These are phyloP conservation scores for Scaptomyza reducta DNA, from an alignment of 2,888 invertebrate species.

Conservation along the genomic window DNA sequence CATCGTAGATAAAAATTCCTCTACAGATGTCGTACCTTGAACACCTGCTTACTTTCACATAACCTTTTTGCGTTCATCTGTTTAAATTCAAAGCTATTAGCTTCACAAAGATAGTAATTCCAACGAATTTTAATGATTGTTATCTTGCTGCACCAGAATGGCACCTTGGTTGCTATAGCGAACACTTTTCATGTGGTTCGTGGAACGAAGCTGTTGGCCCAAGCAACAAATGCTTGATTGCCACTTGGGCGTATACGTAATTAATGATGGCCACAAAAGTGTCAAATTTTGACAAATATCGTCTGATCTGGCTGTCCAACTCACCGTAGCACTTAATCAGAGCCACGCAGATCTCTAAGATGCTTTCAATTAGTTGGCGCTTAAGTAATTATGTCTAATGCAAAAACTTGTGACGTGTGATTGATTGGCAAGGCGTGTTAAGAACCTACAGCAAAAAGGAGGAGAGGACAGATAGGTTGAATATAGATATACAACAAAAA, in stretches of 20 bases:
- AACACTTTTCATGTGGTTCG: slow-evolving; percentile 44
- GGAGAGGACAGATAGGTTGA: not conserved
- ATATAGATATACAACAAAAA: not conserved
- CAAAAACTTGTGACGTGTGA: slow-evolving; percentile 58
- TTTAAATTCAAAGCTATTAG: slow-evolving; percentile 12
- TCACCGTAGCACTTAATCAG: slow-evolving; percentile 63
- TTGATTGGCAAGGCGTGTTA: slow-evolving; percentile 34
- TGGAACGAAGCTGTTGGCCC: not conserved
- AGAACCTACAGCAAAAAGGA: slow-evolving; percentile 9
- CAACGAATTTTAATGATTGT: slow-evolving; percentile 51
- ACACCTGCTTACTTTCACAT: slow-evolving; percentile 16
- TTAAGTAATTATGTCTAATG: slow-evolving; percentile 66
- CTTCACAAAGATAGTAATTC: slow-evolving; percentile 11
- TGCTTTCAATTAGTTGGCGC: slow-evolving; percentile 69
- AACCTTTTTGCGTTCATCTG: not conserved
- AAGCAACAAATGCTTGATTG: slow-evolving; percentile 12
- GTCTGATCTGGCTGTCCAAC: slow-evolving; percentile 50
- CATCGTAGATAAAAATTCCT: not conserved
- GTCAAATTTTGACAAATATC: slow-evolving; percentile 65
- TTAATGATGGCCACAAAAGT: slow-evolving; percentile 59
- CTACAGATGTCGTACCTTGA: not conserved
- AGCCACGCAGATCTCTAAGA: slow-evolving; percentile 63
- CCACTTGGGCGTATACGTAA: slow-evolving; percentile 53
- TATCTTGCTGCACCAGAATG: slow-evolving; percentile 31
- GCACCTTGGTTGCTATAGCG: slow-evolving; percentile 34